A percentile compares a stretch with the other conserved stretches of the same genome.
These are phyloP conservation scores for Netelia virgata DNA, from an alignment of 2,888 invertebrate genomes.

Conservation along the genomic window DNA sequence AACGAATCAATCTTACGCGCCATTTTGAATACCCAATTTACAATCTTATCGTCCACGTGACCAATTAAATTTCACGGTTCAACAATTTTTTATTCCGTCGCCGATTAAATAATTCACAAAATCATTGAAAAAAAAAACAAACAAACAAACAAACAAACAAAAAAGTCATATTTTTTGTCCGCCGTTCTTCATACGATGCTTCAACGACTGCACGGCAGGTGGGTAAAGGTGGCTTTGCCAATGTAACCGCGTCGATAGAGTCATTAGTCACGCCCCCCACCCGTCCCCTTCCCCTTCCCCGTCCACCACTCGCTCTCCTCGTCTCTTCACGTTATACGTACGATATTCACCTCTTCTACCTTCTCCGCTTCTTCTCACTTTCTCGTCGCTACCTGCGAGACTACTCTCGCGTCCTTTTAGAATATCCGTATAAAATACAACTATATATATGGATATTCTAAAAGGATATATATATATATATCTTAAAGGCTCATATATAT, in stretches of 20 bases:
- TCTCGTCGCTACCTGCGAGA: conserved; percentile 48
- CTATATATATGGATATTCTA: too few species aligned
- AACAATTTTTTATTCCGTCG: too few species aligned
- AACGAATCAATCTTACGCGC: too few species aligned
- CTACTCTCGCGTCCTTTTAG: conserved; percentile 14
- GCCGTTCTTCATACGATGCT: neutral
- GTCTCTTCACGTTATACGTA: conserved; percentile 14
- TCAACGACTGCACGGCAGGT: conserved; percentile 44
- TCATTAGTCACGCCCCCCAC: conserved; percentile 80
- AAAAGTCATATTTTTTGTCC: neutral
- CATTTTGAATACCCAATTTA: too few species aligned
- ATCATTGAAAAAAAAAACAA: neutral
- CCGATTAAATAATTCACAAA: too few species aligned
- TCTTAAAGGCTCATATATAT: conserved; percentile 29
- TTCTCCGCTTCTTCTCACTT: conserved; percentile 38
- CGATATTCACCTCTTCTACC: conserved; percentile 52
- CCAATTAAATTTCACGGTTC: too few species aligned
- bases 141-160: neutral
- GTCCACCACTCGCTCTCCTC: conserved; percentile 18
- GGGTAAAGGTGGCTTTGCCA: conserved; percentile 54
- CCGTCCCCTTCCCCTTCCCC: conserved; percentile 46
- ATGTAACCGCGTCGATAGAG: conserved; percentile 78
- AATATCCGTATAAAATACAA: neutral
- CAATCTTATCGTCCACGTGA: too few species aligned
- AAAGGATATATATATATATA: conserved; percentile 17